phyloP scores from a whole-genome alignment of 1,140 invertebrate species.

The Pseudomyrmex cubaensis region DNA sequence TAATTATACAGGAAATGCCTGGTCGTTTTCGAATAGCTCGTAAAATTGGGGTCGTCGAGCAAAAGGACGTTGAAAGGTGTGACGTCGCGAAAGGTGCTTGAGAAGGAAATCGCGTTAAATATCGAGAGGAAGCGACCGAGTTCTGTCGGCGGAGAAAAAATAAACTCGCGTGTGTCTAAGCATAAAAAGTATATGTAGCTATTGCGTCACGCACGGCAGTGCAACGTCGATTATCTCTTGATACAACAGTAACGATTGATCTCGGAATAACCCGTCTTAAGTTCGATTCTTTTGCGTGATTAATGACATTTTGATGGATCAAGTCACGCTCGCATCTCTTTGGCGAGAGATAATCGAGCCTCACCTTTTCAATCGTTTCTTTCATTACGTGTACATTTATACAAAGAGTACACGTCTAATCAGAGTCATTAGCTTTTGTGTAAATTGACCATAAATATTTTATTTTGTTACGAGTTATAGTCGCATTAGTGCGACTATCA shows the following conservation, averaged over 20 bases:
- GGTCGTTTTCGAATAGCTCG: neutral
- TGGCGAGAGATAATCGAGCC: neutral
- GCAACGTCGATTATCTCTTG: constrained; percentile 39
- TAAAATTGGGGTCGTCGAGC: neutral
- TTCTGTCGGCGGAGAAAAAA: constrained; percentile 30
- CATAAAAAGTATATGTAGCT: constrained; percentile 62
- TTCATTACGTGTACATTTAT: constrained; percentile 25
- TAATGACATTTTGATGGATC: constrained; percentile 55
- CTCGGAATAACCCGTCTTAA: constrained; percentile 15
- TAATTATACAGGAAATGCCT: constrained; percentile 11
- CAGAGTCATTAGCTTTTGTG: neutral
- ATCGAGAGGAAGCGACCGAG: constrained; percentile 27
- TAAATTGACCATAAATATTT: too few relatives aligned
- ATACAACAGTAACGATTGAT: constrained; percentile 25
- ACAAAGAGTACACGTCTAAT: neutral
- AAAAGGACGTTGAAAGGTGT: constrained; percentile 18
- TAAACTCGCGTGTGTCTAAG: constrained; percentile 23
- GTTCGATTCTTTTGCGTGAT: constrained; percentile 40
- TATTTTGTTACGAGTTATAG: too few relatives aligned
- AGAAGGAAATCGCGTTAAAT: constrained; percentile 26
- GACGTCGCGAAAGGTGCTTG: neutral
- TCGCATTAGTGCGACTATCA: too few relatives aligned
- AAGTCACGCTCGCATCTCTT: constrained; percentile 36
- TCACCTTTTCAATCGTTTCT: neutral
- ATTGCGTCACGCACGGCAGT: constrained; percentile 36